phyloP scores from a whole-genome alignment of 2,888 invertebrate genomes.

The Artemia sinica region DNA sequence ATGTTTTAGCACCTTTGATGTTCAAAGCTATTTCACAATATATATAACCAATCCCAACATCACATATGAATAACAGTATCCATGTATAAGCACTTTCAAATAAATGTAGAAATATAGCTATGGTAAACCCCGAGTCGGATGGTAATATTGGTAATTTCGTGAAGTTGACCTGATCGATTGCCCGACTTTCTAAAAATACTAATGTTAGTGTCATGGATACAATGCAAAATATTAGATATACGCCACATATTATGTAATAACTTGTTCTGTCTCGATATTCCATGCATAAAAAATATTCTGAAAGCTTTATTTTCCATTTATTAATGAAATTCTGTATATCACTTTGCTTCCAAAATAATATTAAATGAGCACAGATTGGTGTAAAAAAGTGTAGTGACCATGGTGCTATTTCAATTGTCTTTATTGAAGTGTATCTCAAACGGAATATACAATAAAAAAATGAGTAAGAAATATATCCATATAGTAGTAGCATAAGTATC shows the following conservation, averaged over 20 bases:
- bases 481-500: neutral
- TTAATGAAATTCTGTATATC: neutral
- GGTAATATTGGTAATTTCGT: neutral
- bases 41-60: neutral
- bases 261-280: neutral
- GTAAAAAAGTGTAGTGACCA: constrained; percentile 12
- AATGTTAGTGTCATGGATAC: neutral
- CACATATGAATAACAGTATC: constrained; percentile 9
- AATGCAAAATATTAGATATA: neutral
- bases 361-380: neutral
- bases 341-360: neutral
- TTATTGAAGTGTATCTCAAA: neutral
- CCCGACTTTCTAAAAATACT: neutral
- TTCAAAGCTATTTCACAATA: constrained; percentile 1
- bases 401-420: neutral
- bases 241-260: neutral
- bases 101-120: neutral
- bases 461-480: neutral
- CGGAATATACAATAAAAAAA: neutral
- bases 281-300: neutral
- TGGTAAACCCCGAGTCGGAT: neutral
- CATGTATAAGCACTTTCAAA: constrained; percentile 4
- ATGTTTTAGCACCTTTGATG: neutral
- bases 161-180: neutral
- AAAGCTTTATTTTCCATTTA: neutral